phyloP scores from a whole-genome alignment of 2,888 invertebrate species.

The Drosophila paracracens region DNA sequence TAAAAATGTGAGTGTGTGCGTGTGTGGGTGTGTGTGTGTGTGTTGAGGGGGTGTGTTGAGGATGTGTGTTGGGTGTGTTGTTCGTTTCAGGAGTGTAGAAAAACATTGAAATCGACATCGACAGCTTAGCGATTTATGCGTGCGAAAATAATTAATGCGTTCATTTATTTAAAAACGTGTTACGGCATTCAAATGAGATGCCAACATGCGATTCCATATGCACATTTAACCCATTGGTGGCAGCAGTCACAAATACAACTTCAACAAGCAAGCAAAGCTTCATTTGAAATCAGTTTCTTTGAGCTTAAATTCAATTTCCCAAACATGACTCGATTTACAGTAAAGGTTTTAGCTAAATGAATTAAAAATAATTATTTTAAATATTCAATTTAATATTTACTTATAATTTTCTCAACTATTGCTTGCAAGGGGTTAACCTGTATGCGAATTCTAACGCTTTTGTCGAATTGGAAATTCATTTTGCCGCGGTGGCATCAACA shows the following conservation, averaged over 20 bases:
- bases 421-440: conserved; percentile 51
- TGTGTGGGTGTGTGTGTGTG: background rate
- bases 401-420: background rate
- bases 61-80: conserved; percentile 9
- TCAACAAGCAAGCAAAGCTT: background rate
- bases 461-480: conserved; percentile 49
- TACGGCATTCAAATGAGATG: conserved; percentile 71
- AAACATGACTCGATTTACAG: background rate
- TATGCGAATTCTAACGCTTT: conserved; percentile 36
- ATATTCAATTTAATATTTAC: background rate
- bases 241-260: background rate
- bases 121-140: conserved; percentile 72
- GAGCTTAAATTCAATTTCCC: background rate
- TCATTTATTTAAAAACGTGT: conserved; percentile 78
- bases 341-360: background rate
- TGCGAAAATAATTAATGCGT: conserved; percentile 74
- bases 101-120: conserved; percentile 57
- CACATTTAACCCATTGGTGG: conserved; percentile 56
- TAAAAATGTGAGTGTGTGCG: conserved; percentile 56
- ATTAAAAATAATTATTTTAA: background rate
- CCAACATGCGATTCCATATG: conserved; percentile 17
- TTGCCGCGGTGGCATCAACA: conserved; percentile 35
- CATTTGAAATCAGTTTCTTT: background rate
- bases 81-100: conserved; percentile 13
- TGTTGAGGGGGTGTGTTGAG: background rate